Percentiles rank a stretch among this genome's conserved stretches.
Evolutionary conservation across 2,888 invertebrate species (phyloP).

Genomic region (Gisinianus flammeolus): DNA sequence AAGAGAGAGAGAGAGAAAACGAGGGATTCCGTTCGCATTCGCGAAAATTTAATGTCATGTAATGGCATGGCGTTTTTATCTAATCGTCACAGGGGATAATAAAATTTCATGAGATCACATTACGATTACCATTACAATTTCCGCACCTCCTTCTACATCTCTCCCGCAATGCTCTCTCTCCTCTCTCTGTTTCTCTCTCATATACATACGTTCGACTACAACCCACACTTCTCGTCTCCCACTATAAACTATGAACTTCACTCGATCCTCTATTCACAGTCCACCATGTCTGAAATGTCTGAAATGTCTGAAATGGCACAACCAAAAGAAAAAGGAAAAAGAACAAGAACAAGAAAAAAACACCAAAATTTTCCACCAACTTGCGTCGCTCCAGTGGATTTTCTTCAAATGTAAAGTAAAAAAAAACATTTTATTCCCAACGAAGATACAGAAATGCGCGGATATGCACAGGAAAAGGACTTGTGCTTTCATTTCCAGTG

Average conservation of each 20-base stretch:
- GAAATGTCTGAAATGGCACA: too few species aligned
- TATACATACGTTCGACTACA: background rate
- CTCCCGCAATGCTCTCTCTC: background rate
- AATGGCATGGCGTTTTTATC: constrained; percentile 6
- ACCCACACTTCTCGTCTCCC: too few species aligned
- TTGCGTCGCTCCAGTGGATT: too few species aligned
- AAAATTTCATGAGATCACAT: constrained; percentile 7
- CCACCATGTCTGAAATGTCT: too few species aligned
- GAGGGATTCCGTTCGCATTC: background rate
- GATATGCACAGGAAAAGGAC: too few species aligned
- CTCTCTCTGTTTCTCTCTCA: background rate
- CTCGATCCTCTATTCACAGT: too few species aligned
- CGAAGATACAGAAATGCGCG: too few species aligned
- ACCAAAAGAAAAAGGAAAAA: too few species aligned
- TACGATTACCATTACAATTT: constrained; percentile 9
- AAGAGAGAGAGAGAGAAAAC: background rate
- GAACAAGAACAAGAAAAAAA: background rate
- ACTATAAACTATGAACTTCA: too few species aligned
- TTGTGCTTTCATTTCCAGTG: too few species aligned
- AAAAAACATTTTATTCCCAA: too few species aligned
- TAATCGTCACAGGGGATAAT: constrained; percentile 13
- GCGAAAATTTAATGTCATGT: background rate
- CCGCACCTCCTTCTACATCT: constrained; percentile 2
- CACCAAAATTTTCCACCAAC: background rate
- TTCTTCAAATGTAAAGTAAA: too few species aligned